These are phyloP conservation scores for Magallana nippona DNA, from an alignment of 2,888 invertebrate species.

Conservation along the genomic window DNA sequence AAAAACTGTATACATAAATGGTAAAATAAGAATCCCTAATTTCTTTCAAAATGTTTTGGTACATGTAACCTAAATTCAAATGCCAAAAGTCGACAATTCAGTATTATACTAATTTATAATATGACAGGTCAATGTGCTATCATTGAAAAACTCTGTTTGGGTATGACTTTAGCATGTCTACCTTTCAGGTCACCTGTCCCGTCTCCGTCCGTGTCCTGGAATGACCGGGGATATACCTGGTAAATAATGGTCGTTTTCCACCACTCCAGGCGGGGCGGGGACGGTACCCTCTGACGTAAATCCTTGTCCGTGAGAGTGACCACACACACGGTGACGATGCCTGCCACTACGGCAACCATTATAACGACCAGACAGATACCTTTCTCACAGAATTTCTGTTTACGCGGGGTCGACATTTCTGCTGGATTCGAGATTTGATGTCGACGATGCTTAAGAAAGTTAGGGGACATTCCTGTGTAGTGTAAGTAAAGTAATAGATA, in stretches of 20 bases:
- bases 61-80: too few species aligned
- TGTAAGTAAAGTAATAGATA: too few species aligned
- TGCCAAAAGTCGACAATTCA: too few species aligned
- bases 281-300: constrained; percentile 46
- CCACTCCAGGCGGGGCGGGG: constrained; percentile 84
- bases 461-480: too few species aligned
- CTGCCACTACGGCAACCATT: constrained; percentile 47
- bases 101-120: too few species aligned
- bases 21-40: too few species aligned
- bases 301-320: constrained; percentile 55
- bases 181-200: constrained; percentile 87
- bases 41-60: too few species aligned
- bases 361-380: constrained; percentile 52
- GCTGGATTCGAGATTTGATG: too few species aligned
- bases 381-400: constrained; percentile 50
- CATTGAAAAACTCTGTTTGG: too few species aligned
- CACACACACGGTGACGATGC: constrained; percentile 52
- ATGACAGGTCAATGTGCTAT: too few species aligned
- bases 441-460: too few species aligned
- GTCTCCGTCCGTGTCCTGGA: constrained; percentile 88
- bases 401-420: constrained; percentile 27
- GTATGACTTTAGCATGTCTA: constrained; percentile 28
- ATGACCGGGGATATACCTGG: constrained; percentile 85
- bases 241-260: constrained; percentile 91
- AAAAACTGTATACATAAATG: too few species aligned